A percentile compares a stretch with the other conserved stretches of the same genome.
Conservation (phyloP, 1,140 invertebrate species). For the Drosophila trapezifrons region DNA sequence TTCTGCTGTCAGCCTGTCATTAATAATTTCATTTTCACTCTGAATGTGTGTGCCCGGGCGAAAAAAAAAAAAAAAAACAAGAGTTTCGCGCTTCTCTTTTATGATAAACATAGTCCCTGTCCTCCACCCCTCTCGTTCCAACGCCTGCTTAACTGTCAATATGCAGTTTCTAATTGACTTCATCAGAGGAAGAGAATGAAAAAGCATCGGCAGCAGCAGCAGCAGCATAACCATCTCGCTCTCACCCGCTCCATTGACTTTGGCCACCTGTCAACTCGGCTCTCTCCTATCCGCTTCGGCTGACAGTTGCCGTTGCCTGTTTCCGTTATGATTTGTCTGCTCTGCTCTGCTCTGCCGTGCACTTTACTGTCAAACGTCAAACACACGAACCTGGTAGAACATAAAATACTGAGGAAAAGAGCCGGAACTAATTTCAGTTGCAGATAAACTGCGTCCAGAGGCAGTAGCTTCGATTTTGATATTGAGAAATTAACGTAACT, state of each 20-base stretch:
- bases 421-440: constrained; percentile 22
- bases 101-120: constrained; percentile 10
- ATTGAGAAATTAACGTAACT: constrained; percentile 1
- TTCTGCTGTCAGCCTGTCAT: constrained; percentile 34
- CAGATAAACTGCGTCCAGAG: constrained; percentile 1
- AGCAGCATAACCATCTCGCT: constrained; percentile 16
- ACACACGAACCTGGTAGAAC: constrained; percentile 14
- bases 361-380: constrained; percentile 38
- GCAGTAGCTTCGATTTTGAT: neutral
- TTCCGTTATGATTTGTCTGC: constrained; percentile 37
- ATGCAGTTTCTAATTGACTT: constrained; percentile 61
- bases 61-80: neutral
- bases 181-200: constrained; percentile 19
- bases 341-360: constrained; percentile 16
- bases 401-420: neutral
- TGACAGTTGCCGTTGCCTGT: constrained; percentile 17
- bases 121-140: neutral
- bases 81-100: constrained; percentile 18
- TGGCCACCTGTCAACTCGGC: constrained; percentile 36
- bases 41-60: neutral
- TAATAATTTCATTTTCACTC: constrained; percentile 52
- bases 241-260: constrained; percentile 18
- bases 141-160: constrained; percentile 27
- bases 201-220: neutral
- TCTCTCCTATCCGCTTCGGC: neutral